A percentile compares a stretch with the other conserved stretches of the same genome.
Evolutionary conservation across 2,113 vertebrate genomes (phyloP).

Genomic region (Mustela lutreola): DNA sequence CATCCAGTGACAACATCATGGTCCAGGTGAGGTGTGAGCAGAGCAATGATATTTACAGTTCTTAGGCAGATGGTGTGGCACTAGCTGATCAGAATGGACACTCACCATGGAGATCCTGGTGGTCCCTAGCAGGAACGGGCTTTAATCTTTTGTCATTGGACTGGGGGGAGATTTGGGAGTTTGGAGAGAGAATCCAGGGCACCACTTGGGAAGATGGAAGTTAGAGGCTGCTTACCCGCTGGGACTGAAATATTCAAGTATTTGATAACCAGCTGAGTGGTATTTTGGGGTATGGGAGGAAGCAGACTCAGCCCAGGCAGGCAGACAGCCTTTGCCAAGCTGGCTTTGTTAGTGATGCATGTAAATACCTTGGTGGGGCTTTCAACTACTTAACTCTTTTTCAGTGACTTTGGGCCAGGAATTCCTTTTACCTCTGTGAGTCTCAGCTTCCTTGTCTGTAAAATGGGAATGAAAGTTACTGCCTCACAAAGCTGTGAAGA

Average conservation of each 20-base stretch:
- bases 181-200: neutral
- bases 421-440: neutral
- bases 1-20: slow-evolving; percentile 92
- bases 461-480: neutral
- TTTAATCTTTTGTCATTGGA: neutral
- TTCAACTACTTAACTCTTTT: neutral
- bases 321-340: neutral
- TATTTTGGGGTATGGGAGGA: neutral
- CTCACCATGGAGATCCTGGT: neutral
- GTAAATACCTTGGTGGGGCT: neutral
- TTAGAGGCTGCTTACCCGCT: neutral
- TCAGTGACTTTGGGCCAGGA: neutral
- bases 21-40: slow-evolving; percentile 87
- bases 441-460: neutral
- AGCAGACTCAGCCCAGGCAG: neutral
- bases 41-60: neutral
- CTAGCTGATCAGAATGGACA: neutral
- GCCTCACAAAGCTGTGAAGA: neutral
- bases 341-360: neutral
- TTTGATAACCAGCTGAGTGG: neutral
- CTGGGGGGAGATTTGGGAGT: neutral
- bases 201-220: neutral
- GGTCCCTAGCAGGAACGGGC: neutral
- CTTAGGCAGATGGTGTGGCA: neutral
- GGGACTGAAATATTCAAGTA: neutral